phyloP scores from a whole-genome alignment of 2,797 vertebrate genomes.

The Tadarida brasiliensis region DNA sequence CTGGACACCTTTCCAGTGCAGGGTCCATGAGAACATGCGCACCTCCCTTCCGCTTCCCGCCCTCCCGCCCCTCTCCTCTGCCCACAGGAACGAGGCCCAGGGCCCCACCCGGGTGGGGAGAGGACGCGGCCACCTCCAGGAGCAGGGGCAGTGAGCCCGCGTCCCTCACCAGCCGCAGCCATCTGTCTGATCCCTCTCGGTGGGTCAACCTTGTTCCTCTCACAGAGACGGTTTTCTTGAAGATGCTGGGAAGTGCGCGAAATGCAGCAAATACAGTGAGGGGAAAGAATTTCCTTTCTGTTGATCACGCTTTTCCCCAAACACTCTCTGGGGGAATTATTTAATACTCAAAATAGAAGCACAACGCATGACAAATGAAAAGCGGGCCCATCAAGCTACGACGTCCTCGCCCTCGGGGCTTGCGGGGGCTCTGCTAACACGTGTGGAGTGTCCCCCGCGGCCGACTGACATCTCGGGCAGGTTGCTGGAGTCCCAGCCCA shows the following conservation, averaged over 20 bases:
- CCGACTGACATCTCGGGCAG: not conserved
- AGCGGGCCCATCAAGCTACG: not conserved
- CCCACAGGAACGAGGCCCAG: not conserved
- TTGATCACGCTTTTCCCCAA: not conserved
- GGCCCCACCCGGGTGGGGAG: too few relatives aligned
- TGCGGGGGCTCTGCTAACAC: not conserved
- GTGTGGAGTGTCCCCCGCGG: not conserved
- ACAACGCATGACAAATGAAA: not conserved
- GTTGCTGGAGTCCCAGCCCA: not conserved
- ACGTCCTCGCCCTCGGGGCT: not conserved
- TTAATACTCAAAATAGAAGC: not conserved
- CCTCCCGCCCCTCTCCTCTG: not conserved
- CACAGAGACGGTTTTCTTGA: not conserved
- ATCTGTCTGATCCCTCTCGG: rapidly evolving
- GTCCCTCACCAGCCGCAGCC: not conserved
- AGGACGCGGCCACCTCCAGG: too few relatives aligned
- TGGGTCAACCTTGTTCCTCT: not conserved
- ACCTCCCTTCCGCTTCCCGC: rapidly evolving
- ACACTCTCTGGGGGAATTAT: not conserved
- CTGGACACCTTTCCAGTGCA: too few relatives aligned
- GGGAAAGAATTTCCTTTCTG: not conserved
- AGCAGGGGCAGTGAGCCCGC: too few relatives aligned
- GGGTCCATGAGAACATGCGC: too few relatives aligned
- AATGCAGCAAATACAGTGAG: not conserved
- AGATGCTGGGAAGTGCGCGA: not conserved